phyloP scores from a whole-genome alignment of 2,113 vertebrate genomes.

The Pterocles orientalis region DNA sequence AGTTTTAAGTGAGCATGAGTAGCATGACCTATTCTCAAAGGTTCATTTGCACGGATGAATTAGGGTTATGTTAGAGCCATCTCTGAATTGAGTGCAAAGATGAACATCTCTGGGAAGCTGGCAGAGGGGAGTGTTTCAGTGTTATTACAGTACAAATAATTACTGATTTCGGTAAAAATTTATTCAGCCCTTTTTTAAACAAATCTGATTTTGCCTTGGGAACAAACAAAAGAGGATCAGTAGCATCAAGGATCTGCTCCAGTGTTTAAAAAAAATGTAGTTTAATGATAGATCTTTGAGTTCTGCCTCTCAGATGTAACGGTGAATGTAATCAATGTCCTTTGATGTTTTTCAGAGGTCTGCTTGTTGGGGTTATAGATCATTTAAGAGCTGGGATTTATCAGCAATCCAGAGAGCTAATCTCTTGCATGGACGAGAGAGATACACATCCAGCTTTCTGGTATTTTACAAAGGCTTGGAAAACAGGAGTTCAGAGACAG shows the following conservation, averaged over 20 bases:
- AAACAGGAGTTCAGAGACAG: background rate
- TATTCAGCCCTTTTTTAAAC: background rate
- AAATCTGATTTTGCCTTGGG: background rate
- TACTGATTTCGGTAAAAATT: background rate
- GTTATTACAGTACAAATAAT: background rate
- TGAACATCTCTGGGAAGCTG: background rate
- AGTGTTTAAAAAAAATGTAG: background rate
- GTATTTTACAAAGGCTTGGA: background rate
- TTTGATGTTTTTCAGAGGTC: conserved; percentile 40
- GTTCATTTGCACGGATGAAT: background rate
- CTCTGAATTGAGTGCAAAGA: background rate
- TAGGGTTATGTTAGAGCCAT: background rate
- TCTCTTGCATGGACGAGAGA: background rate
- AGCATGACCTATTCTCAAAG: background rate
- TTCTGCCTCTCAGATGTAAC: background rate
- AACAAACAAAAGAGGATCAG: background rate
- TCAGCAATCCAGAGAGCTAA: background rate
- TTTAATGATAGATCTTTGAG: background rate
- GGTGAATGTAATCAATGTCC: background rate
- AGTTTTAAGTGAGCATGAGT: background rate
- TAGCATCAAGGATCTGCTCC: background rate
- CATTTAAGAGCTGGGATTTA: background rate
- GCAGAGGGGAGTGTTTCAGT: background rate
- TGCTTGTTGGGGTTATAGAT: background rate
- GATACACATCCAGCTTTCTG: background rate